Conservation (phyloP, 2,797 vertebrate genomes). For the Clarias fuscus region DNA sequence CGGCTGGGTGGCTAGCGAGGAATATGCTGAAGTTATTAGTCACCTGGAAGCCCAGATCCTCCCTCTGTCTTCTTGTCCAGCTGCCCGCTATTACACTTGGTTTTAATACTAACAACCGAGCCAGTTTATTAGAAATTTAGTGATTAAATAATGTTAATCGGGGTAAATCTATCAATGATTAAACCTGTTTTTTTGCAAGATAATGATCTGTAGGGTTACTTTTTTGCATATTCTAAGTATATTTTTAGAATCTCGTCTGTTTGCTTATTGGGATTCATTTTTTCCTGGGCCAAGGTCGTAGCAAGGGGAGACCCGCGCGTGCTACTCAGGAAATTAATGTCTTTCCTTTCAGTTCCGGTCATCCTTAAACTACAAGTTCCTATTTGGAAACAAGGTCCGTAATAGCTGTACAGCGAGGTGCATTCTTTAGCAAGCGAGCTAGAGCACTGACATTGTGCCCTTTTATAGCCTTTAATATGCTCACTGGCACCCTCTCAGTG, state of each 20-base stretch:
- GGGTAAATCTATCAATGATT: background rate
- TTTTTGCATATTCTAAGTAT: background rate
- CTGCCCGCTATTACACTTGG: no score
- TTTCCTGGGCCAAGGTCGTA: slow-evolving; percentile 70
- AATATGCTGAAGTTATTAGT: no score
- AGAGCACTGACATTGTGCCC: background rate
- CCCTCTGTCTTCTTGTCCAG: background rate
- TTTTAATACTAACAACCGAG: background rate
- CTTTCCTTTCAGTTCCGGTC: background rate
- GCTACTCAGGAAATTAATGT: slow-evolving; percentile 2
- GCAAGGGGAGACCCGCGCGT: slow-evolving; percentile 57
- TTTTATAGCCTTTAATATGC: background rate
- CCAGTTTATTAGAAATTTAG: background rate
- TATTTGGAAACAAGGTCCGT: background rate
- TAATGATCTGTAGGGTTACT: background rate
- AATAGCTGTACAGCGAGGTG: background rate
- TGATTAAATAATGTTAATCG: background rate
- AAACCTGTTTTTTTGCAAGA: background rate
- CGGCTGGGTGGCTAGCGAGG: background rate
- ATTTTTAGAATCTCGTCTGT: no score
- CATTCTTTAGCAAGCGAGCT: background rate
- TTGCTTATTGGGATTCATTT: no score
- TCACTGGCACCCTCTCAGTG: no score
- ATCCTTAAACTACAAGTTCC: background rate
- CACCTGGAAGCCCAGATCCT: background rate